phyloP scores from a whole-genome alignment of 2,888 invertebrate species.

The Rambutsinella grinnellia region DNA sequence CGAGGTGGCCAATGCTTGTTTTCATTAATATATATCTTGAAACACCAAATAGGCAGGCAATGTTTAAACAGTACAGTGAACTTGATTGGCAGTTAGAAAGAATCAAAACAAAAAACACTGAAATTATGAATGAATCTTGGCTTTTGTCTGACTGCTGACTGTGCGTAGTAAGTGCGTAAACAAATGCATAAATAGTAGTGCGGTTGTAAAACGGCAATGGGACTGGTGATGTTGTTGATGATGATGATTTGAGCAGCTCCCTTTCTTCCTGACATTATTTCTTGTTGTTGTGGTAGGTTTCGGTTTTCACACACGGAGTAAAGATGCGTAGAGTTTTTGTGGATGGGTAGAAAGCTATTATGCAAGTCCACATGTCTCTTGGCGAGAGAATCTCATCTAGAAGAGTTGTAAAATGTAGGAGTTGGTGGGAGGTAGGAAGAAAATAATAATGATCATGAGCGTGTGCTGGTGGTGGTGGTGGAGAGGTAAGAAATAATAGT shows the following conservation, averaged over 20 bases:
- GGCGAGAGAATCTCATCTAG: neutral
- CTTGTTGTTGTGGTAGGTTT: constrained; percentile 45
- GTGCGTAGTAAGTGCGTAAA: neutral
- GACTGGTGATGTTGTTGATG: constrained; percentile 5
- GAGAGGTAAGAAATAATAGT: too few relatives aligned
- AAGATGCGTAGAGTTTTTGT: neutral
- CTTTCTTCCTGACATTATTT: constrained; percentile 9
- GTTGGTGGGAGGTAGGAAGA: too few relatives aligned
- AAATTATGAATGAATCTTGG: neutral
- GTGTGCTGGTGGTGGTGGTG: too few relatives aligned
- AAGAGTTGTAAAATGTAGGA: too few relatives aligned
- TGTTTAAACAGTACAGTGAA: too few relatives aligned
- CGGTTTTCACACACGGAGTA: constrained; percentile 11
- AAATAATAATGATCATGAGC: too few relatives aligned
- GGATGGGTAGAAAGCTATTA: too few relatives aligned
- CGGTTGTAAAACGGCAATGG: neutral
- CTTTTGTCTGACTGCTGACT: neutral
- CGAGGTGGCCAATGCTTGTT: too few relatives aligned
- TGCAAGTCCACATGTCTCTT: neutral
- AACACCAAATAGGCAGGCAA: too few relatives aligned
- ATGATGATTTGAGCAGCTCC: constrained; percentile 29
- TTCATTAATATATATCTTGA: too few relatives aligned
- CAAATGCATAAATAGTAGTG: neutral
- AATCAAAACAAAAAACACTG: too few relatives aligned
- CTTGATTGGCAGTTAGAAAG: too few relatives aligned